Evolutionary conservation across 2,888 invertebrate genomes (phyloP).

Genomic region (Andrena marginata): DNA sequence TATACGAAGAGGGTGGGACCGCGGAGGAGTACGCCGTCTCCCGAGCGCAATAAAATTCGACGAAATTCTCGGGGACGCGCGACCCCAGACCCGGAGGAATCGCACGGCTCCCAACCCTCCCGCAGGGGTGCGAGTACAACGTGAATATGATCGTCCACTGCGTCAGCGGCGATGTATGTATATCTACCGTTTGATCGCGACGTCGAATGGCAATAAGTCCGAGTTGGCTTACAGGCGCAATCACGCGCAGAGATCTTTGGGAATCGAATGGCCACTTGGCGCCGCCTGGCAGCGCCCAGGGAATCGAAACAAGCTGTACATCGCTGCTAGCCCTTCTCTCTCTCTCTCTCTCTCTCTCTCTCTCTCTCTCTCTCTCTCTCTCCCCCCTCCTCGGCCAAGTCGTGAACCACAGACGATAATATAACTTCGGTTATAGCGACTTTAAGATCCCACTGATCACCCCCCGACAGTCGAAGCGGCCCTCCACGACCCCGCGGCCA

Average conservation of each 20-base stretch:
- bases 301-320: conserved; percentile 53
- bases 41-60: conserved; percentile 36
- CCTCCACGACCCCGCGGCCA: neutral
- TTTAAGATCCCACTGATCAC: conserved; percentile 27
- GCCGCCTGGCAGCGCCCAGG: conserved; percentile 35
- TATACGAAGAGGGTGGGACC: neutral
- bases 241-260: conserved; percentile 61
- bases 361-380: too few relatives aligned
- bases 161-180: conserved; percentile 10
- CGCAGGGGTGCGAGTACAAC: neutral
- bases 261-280: conserved; percentile 66
- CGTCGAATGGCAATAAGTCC: conserved; percentile 42
- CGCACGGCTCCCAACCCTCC: neutral
- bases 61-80: conserved; percentile 19
- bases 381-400: conserved; percentile 16
- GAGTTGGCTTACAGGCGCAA: conserved; percentile 65
- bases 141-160: conserved; percentile 38
- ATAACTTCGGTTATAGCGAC: conserved; percentile 32
- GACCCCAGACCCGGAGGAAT: conserved; percentile 16
- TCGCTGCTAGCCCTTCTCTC: conserved; percentile 9
- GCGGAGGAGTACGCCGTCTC: conserved; percentile 13
- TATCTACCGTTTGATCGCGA: conserved; percentile 31
- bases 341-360: too few relatives aligned
- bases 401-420: conserved; percentile 48
- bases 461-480: neutral